phyloP scores from a whole-genome alignment of 1,140 invertebrate genomes.

The Venustaconcha ellipsiformis region DNA sequence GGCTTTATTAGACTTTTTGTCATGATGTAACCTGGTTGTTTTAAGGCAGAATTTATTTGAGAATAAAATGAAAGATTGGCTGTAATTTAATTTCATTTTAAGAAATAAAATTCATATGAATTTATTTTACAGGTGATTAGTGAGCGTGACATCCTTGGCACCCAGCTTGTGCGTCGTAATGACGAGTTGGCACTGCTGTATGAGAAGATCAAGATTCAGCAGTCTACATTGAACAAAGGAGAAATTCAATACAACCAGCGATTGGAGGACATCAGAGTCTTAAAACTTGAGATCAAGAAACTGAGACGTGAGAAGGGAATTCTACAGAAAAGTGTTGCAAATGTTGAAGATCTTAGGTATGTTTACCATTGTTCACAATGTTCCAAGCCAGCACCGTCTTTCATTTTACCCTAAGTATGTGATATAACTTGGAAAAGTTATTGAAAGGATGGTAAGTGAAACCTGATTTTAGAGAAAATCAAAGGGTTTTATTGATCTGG shows the following conservation, averaged over 20 bases:
- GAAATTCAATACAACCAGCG: constrained; percentile 79
- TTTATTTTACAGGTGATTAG: constrained; percentile 63
- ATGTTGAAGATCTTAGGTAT: constrained; percentile 68
- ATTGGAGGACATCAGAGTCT: constrained; percentile 81
- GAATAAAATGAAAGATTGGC: too few species aligned
- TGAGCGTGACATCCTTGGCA: constrained; percentile 79
- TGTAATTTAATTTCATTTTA: too few species aligned
- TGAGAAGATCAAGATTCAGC: constrained; percentile 80
- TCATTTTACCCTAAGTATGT: too few species aligned
- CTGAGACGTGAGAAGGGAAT: constrained; percentile 70
- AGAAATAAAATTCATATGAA: neutral
- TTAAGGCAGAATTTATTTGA: too few species aligned
- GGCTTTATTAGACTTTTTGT: too few species aligned
- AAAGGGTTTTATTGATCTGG: too few species aligned
- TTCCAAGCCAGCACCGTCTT: too few species aligned
- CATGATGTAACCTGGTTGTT: too few species aligned
- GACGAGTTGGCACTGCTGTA: constrained; percentile 81
- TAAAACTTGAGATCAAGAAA: constrained; percentile 82
- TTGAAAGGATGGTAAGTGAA: too few species aligned
- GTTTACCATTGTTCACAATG: neutral
- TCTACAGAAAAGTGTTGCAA: constrained; percentile 68
- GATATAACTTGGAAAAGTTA: too few species aligned
- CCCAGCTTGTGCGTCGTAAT: constrained; percentile 80
- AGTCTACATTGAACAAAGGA: constrained; percentile 79
- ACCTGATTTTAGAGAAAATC: too few species aligned